phyloP scores from a whole-genome alignment of 1,140 invertebrate genomes.

The Aphis gossypii region DNA sequence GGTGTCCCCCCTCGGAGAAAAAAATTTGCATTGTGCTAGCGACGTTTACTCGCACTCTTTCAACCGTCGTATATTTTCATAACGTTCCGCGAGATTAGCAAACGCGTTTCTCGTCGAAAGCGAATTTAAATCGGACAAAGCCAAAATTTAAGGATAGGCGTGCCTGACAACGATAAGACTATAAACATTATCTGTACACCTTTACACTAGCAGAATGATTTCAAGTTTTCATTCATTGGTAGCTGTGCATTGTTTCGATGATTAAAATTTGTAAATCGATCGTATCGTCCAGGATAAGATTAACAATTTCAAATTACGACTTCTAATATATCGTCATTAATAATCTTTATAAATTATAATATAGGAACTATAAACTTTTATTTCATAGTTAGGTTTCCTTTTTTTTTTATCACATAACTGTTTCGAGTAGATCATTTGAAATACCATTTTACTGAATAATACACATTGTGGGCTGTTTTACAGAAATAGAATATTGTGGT shows the following conservation, averaged over 20 bases:
- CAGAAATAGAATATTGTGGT: slow-evolving; percentile 18
- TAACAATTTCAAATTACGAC: not conserved
- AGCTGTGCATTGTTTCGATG: not conserved
- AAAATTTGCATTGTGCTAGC: not conserved
- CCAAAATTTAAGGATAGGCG: not conserved
- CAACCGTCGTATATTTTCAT: not conserved
- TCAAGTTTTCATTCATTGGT: not conserved
- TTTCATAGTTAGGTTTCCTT: not conserved
- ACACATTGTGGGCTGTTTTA: slow-evolving; percentile 1
- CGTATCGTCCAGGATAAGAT: not conserved
- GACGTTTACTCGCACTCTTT: not conserved
- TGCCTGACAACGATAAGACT: too few relatives aligned
- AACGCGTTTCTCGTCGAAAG: not conserved
- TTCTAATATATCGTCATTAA: not conserved
- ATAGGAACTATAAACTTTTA: not conserved
- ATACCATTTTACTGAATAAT: not conserved
- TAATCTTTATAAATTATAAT: not conserved
- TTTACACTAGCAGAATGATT: not conserved
- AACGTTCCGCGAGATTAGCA: not conserved
- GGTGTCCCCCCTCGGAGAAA: not conserved
- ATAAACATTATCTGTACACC: not conserved
- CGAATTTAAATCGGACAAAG: not conserved
- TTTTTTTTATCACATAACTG: not conserved
- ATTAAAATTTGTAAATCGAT: not conserved
- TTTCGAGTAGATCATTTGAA: not conserved